Conservation (phyloP, 2,113 vertebrate species). For the Peromyscus polionotus region DNA sequence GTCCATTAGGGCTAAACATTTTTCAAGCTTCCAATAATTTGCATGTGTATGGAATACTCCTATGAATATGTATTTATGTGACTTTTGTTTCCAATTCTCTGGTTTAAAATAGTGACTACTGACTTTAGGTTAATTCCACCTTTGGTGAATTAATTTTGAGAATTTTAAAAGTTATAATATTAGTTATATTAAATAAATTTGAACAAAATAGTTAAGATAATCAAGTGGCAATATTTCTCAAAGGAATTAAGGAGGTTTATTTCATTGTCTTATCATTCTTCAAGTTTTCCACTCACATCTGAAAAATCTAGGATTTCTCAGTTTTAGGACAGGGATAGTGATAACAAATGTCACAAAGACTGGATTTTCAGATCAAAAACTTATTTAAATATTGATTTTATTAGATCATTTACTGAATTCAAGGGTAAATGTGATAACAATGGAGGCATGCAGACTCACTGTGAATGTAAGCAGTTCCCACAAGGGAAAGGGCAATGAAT, state of each 20-base stretch:
- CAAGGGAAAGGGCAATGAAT: background rate
- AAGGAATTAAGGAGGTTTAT: background rate
- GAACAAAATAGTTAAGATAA: background rate
- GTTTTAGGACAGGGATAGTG: background rate
- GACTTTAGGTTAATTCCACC: background rate
- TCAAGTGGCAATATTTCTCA: background rate
- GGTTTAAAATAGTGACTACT: background rate
- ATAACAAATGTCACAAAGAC: background rate
- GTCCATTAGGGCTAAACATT: background rate
- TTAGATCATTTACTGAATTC: background rate
- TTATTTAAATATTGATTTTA: background rate
- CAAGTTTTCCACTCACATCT: background rate
- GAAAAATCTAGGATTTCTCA: background rate
- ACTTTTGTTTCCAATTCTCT: constrained; percentile 14
- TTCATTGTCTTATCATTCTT: background rate
- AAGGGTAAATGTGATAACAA: background rate
- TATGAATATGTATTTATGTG: background rate
- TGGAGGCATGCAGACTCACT: background rate
- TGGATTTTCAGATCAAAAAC: background rate
- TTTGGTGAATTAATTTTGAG: constrained; percentile 23
- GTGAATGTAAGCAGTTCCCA: background rate
- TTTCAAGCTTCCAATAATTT: background rate
- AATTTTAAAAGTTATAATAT: background rate
- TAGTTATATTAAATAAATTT: constrained; percentile 19
- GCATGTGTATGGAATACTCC: background rate